A percentile compares a stretch with the other conserved stretches of the same genome.
Conservation (phyloP, 2,113 vertebrate genomes). For the Arvicanthis niloticus region DNA sequence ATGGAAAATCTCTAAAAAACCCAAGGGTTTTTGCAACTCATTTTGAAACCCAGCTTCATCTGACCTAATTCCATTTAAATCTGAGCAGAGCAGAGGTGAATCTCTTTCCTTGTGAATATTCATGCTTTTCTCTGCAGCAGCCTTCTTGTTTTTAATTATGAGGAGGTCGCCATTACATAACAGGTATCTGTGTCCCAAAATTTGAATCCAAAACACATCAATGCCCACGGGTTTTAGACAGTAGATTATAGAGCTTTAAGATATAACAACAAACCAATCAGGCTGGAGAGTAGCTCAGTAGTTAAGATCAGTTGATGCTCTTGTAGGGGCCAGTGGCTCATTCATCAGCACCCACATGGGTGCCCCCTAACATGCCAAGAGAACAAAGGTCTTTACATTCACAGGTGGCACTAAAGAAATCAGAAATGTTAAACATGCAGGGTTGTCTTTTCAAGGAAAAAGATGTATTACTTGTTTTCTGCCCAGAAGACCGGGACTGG, state of each 20-base stretch:
- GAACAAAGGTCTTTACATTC: neutral
- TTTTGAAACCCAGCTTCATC: conserved; percentile 52
- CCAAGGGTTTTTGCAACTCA: neutral
- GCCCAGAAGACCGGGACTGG: neutral
- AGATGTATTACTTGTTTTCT: neutral
- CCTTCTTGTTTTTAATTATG: neutral
- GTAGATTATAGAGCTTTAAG: neutral
- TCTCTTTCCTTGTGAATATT: neutral
- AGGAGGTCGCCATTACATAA: neutral
- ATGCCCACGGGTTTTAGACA: neutral
- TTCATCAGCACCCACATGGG: neutral
- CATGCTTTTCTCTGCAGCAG: neutral
- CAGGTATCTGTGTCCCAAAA: neutral
- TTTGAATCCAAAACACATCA: neutral
- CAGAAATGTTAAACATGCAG: neutral
- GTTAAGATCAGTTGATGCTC: neutral
- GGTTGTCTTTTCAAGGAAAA: neutral
- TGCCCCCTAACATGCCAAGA: neutral
- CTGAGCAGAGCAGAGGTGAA: neutral
- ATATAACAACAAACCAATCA: neutral
- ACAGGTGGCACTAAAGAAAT: neutral
- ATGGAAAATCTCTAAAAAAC: conserved; percentile 5
- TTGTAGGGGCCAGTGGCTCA: neutral
- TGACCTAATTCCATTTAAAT: conserved; percentile 49
- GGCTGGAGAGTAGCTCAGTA: neutral